A percentile compares a stretch with the other conserved stretches of the same genome.
Conservation (phyloP, 2,888 invertebrate genomes). For the Scaptomyza cyrtandrae region DNA sequence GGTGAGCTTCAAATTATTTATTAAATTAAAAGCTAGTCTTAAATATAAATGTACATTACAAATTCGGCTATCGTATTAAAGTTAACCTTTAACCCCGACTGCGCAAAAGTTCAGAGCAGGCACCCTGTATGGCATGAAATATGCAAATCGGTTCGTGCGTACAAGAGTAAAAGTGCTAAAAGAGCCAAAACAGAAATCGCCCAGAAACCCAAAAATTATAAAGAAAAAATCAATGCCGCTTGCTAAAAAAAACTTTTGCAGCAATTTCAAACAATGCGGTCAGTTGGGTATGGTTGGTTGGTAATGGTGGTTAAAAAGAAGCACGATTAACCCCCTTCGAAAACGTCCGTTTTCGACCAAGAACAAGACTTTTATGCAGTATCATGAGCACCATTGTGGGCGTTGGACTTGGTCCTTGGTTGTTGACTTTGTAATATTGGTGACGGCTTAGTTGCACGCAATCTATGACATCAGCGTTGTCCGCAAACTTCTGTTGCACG, state of each 20-base stretch:
- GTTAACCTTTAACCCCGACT: slow-evolving; percentile 23
- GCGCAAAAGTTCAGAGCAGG: slow-evolving; percentile 11
- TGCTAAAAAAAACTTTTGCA: slow-evolving; percentile 38
- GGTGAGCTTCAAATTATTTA: no score
- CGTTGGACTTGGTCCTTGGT: slow-evolving; percentile 14
- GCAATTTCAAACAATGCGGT: slow-evolving; percentile 54
- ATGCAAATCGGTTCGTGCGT: slow-evolving; percentile 67
- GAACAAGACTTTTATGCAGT: slow-evolving; percentile 34
- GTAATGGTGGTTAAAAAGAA: slow-evolving; percentile 26
- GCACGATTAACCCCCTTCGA: slow-evolving; percentile 66
- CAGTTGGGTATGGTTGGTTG: slow-evolving; percentile 13
- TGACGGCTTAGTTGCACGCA: slow-evolving; percentile 80
- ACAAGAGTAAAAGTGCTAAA: slow-evolving; percentile 54
- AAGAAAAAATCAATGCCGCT: slow-evolving; percentile 63
- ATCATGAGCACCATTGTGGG: slow-evolving; percentile 17
- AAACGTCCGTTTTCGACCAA: slow-evolving; percentile 39
- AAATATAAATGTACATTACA: background rate
- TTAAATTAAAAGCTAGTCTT: no score
- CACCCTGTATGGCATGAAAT: slow-evolving; percentile 46
- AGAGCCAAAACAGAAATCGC: slow-evolving; percentile 32
- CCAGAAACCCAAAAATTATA: slow-evolving; percentile 22
- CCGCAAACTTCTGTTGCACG: slow-evolving; percentile 25
- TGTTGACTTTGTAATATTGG: slow-evolving; percentile 61
- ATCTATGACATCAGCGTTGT: slow-evolving; percentile 79
- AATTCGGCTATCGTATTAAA: background rate